These are phyloP conservation scores for Scelioninae gen. 2 DNA, from an alignment of 2,888 invertebrate genomes.

Conservation along the genomic window DNA sequence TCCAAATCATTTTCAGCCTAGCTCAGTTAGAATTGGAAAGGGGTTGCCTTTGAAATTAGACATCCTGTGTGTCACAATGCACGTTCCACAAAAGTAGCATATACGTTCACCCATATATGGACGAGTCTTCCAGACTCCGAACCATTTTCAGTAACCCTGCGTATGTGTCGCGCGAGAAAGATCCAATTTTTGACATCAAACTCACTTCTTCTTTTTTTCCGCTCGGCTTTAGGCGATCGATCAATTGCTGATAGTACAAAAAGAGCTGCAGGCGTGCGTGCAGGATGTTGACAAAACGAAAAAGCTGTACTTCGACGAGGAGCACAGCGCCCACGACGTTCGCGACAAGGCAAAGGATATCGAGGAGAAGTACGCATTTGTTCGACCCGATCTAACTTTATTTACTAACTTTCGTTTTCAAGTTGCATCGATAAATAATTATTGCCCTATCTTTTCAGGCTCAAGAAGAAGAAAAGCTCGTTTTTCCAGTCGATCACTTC, in stretches of 20 bases:
- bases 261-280: constrained; percentile 90
- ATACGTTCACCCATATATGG: no score
- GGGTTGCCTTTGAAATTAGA: no score
- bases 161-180: no score
- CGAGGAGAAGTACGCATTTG: constrained; percentile 86
- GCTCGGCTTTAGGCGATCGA: constrained; percentile 81
- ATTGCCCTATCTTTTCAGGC: constrained; percentile 76
- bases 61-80: no score
- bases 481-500: constrained; percentile 97
- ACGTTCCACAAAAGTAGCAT: no score
- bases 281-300: constrained; percentile 95
- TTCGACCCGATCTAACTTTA: constrained; percentile 4
- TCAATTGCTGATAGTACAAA: constrained; percentile 89
- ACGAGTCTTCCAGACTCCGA: no score
- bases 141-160: no score
- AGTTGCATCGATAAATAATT: constrained; percentile 5
- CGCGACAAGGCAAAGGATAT: constrained; percentile 96
- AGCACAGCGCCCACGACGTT: constrained; percentile 96
- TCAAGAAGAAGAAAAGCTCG: constrained; percentile 97
- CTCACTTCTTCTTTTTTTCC: neutral
- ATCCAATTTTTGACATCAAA: constrained; percentile 1
- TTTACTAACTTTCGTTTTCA: constrained; percentile 21
- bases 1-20: no score
- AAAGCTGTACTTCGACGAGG: constrained; percentile 96
- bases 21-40: no score